Evolutionary conservation across 2,797 vertebrate genomes (phyloP).

Genomic region (Sebastes jordani): DNA sequence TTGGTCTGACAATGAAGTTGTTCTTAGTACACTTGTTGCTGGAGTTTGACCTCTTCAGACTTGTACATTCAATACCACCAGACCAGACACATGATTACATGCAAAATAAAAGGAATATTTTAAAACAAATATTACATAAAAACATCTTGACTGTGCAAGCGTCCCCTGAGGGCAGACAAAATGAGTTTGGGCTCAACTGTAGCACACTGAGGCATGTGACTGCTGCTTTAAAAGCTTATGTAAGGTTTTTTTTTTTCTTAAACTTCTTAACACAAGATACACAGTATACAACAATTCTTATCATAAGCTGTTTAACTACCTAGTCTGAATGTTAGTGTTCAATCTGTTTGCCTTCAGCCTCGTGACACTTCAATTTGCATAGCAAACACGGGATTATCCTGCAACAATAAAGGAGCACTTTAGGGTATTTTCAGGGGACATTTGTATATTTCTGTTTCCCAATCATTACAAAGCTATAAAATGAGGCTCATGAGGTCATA

Average conservation of each 20-base stretch:
- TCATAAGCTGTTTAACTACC: background rate
- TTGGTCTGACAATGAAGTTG: background rate
- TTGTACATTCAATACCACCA: background rate
- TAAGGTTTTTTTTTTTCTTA: background rate
- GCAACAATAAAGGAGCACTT: background rate
- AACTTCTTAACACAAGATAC: background rate
- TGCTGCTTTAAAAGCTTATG: background rate
- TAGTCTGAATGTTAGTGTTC: background rate
- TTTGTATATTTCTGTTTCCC: conserved; percentile 6
- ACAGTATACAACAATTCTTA: background rate
- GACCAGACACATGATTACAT: background rate
- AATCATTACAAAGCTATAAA: background rate
- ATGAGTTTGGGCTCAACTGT: background rate
- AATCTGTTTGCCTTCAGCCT: background rate
- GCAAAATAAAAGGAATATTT: background rate
- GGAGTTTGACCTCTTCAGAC: background rate
- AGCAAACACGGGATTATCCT: background rate
- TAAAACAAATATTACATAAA: background rate
- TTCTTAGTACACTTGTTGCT: background rate
- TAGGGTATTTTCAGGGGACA: background rate
- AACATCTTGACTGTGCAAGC: background rate
- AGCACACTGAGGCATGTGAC: conserved; percentile 8
- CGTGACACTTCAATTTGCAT: background rate
- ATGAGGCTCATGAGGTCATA: background rate
- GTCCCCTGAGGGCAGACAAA: background rate